A percentile compares a stretch with the other conserved stretches of the same genome.
These are phyloP conservation scores for Drosophila meridiana DNA, from an alignment of 2,888 invertebrate genomes.

Conservation along the genomic window DNA sequence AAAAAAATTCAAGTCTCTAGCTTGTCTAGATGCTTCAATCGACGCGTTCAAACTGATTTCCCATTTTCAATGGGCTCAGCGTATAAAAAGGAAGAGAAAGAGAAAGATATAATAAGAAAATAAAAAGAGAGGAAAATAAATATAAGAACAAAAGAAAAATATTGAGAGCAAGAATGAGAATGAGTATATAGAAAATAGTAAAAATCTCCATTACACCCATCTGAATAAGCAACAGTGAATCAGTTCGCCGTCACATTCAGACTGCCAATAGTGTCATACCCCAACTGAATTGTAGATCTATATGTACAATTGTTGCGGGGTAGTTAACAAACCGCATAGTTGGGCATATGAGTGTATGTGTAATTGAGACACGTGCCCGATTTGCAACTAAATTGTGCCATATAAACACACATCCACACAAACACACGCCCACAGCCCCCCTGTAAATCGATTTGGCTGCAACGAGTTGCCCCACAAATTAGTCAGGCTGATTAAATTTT, in stretches of 20 bases:
- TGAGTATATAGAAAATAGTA: not conserved
- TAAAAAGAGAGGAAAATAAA: not conserved
- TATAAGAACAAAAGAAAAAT: too few species aligned
- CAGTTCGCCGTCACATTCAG: too few species aligned
- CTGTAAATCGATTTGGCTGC: conserved; percentile 51
- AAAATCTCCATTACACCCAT: not conserved
- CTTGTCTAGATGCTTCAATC: too few species aligned
- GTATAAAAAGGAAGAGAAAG: too few species aligned
- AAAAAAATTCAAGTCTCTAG: too few species aligned
- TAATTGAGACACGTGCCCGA: conserved; percentile 31
- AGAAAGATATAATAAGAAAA: not conserved
- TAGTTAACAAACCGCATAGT: conserved; percentile 1
- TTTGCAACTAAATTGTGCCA: conserved; percentile 9
- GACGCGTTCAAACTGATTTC: too few species aligned
- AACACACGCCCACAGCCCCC: not conserved
- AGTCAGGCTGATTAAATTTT: conserved; percentile 62
- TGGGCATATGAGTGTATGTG: not conserved
- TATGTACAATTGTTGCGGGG: not conserved
- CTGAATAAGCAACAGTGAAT: not conserved
- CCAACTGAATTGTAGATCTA: not conserved
- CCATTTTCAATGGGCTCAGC: too few species aligned
- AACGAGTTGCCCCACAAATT: conserved; percentile 59
- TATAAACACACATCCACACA: not conserved
- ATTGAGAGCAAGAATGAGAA: not conserved
- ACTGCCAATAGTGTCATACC: not conserved